Evolutionary conservation across 2,888 invertebrate genomes (phyloP), one percentile per base, ranked within the genome.

Genomic region (Drosophila hamatofila): DNA sequence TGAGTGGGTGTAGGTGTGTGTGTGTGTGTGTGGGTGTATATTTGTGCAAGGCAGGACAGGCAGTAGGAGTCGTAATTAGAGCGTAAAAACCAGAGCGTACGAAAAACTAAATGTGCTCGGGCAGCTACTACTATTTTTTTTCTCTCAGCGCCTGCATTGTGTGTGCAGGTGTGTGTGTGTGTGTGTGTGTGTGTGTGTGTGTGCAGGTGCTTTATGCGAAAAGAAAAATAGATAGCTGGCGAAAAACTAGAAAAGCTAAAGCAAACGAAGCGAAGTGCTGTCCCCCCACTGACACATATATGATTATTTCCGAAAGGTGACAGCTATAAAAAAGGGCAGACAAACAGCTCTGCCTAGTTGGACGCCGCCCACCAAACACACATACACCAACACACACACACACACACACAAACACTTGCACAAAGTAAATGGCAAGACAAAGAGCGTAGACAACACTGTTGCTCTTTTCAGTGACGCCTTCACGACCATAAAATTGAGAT

Each of bases 31-130:
- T 33, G 37, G 9, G 39, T 33, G 51, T 41, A 46, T 57, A 54
- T 30, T 18, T 44, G 42, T 66, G 52, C 48, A 30, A 25, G 58
- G 41, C 41, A 37, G 49, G 25, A 42, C 65, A 64, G 42, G 44
- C 44, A 23, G 65, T 74, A 84, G 88, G 72, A 88, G 88, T 78
- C 91, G 92, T 91, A 91, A 91, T 91, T 91, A 88, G 91, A 91
- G 92, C 92, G 92, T 91, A 87, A 91, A 91, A 91, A 91, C 90
- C 92, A 91, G 92, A 91, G 91, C 92, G 85, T 88, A 86, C 89
- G 84, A 88, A 84, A 83, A 83, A 84, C 84, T 83, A 84, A 88
- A 83, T 67, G 83, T 85, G 88, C 86, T 85, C 70, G 81, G 86
- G 87, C 84, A 83, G 86, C 80, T 83, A 82, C 88, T 88, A 80